Conservation (phyloP, 2,113 vertebrate genomes). For the Macroglossus sobrinus region DNA sequence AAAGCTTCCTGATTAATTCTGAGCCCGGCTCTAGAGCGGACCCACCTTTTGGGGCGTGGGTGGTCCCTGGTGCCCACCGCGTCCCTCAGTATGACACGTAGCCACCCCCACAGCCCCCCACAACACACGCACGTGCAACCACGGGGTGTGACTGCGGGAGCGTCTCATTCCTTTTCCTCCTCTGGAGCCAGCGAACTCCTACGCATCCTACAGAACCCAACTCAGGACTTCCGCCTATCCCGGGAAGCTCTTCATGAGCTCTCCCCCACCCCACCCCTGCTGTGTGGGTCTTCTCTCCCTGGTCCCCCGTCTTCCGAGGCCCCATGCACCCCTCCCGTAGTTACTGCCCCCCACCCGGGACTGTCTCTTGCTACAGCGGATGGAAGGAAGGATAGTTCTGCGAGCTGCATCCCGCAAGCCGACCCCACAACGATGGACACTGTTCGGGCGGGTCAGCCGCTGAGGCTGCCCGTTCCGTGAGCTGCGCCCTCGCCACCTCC, state of each 20-base stretch:
- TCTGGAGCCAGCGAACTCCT: neutral
- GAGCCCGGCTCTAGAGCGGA: neutral
- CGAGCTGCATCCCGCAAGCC: neutral
- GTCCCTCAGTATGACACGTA: accelerated
- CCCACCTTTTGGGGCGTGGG: neutral
- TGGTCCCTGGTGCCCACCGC: neutral
- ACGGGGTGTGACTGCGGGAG: neutral
- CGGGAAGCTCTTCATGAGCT: neutral
- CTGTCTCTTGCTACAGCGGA: accelerated
- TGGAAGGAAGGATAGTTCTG: accelerated
- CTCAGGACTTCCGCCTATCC: neutral
- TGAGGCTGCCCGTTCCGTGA: too few species aligned
- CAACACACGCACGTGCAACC: too few species aligned
- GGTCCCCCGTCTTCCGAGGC: neutral
- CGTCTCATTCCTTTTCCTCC: neutral
- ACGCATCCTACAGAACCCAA: neutral
- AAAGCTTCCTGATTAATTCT: neutral
- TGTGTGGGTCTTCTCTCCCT: neutral
- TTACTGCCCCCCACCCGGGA: accelerated
- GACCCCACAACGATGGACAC: accelerated
- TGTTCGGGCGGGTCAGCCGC: accelerated
- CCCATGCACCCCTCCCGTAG: neutral
- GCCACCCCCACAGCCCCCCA: neutral
- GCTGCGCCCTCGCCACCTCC: neutral
- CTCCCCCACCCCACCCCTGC: neutral